phyloP scores from a whole-genome alignment of 2,113 vertebrate genomes.

The Leucopsar rothschildi region DNA sequence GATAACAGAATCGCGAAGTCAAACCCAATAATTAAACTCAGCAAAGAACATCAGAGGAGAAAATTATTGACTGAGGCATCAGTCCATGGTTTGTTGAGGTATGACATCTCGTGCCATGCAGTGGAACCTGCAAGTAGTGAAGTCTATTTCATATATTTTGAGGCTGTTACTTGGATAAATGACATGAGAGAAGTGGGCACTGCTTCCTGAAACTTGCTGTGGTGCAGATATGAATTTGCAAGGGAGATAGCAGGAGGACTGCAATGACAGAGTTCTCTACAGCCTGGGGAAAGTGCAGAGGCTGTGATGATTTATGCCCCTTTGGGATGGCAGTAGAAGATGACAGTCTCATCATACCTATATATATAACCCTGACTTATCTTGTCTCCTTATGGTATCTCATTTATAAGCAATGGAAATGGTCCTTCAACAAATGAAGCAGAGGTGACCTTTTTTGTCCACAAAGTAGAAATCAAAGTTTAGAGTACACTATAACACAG shows the following conservation, averaged over 20 bases:
- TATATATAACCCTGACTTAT: neutral
- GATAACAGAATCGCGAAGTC: constrained; percentile 10
- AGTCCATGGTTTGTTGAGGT: neutral
- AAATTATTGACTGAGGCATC: constrained; percentile 1
- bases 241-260: neutral
- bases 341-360: neutral
- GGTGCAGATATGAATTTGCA: neutral
- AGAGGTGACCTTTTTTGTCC: neutral
- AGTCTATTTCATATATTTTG: neutral
- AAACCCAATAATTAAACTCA: neutral
- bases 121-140: neutral
- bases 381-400: neutral
- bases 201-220: neutral
- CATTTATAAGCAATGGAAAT: neutral
- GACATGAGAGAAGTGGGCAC: neutral
- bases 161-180: neutral
- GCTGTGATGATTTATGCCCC: neutral
- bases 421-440: neutral
- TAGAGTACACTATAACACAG: neutral
- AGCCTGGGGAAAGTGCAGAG: neutral
- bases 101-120: neutral
- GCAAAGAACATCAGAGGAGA: neutral
- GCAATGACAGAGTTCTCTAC: neutral
- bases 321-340: neutral
- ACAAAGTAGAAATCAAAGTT: neutral